Percentiles rank a stretch among this genome's conserved stretches.
Evolutionary conservation across 1,140 invertebrate species (phyloP).

Genomic region (Formica exsecta): DNA sequence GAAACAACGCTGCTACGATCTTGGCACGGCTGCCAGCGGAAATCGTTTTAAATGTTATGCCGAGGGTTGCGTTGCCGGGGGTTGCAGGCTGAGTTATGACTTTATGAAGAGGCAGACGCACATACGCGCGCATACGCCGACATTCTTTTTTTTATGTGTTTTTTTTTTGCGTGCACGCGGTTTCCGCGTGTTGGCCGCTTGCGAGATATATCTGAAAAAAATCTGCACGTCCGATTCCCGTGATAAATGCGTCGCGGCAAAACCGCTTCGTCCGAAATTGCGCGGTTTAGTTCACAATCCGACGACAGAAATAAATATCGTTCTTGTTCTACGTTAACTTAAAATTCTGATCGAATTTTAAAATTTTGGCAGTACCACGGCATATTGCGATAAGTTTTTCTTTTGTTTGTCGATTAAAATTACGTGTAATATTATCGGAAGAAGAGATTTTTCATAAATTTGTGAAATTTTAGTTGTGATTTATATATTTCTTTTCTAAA

Average conservation of each 20-base stretch:
- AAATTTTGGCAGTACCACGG: neutral
- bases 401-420: slow-evolving; percentile 6
- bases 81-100: slow-evolving; percentile 82
- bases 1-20: slow-evolving; percentile 85
- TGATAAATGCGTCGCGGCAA: slow-evolving; percentile 61
- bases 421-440: neutral
- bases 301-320: slow-evolving; percentile 57
- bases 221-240: slow-evolving; percentile 61
- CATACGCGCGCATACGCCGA: slow-evolving; percentile 67
- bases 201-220: slow-evolving; percentile 64
- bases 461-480: no score
- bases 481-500: neutral
- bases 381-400: neutral
- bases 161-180: slow-evolving; percentile 45
- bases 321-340: slow-evolving; percentile 35
- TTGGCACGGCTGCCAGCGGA: slow-evolving; percentile 86
- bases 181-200: slow-evolving; percentile 58
- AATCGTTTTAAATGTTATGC: slow-evolving; percentile 87
- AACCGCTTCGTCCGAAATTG: slow-evolving; percentile 62
- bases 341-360: slow-evolving; percentile 15
- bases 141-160: slow-evolving; percentile 38
- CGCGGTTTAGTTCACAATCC: slow-evolving; percentile 55
- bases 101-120: slow-evolving; percentile 84
- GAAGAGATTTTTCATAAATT: neutral
- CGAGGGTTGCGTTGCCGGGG: slow-evolving; percentile 79